Conservation (phyloP, 1,140 invertebrate species). For the Drosophila yakuba region DNA sequence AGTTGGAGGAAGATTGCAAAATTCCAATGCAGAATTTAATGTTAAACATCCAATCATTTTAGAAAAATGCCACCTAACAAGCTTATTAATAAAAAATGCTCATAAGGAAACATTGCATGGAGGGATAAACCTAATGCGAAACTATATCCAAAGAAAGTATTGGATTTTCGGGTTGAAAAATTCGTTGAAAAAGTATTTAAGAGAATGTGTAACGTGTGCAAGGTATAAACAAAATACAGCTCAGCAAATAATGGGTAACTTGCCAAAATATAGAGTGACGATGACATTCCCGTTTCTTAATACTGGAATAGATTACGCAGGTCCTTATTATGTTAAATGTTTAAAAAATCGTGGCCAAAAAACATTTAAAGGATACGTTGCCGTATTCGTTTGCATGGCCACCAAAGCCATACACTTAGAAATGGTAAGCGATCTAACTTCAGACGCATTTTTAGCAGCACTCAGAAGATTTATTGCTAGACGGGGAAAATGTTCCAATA, state of each 20-base stretch:
- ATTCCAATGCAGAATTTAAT: slow-evolving; percentile 3
- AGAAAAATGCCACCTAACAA: not conserved
- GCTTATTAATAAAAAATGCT: not conserved
- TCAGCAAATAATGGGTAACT: not conserved
- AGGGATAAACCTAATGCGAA: not conserved
- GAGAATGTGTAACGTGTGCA: not conserved
- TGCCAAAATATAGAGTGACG: not conserved
- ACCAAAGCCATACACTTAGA: too few species aligned
- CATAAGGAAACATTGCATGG: slow-evolving; percentile 1
- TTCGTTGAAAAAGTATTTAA: not conserved
- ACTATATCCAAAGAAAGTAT: not conserved
- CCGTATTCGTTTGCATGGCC: too few species aligned
- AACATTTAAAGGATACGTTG: too few species aligned
- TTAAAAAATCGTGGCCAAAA: not conserved
- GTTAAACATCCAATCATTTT: not conserved
- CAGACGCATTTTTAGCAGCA: too few species aligned
- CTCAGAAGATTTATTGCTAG: too few species aligned
- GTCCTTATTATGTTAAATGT: not conserved
- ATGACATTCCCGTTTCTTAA: not conserved
- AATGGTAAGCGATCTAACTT: too few species aligned
- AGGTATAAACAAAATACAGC: not conserved
- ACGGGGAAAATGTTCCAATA: too few species aligned
- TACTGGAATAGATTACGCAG: not conserved
- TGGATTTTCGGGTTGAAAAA: not conserved
- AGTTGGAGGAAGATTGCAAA: slow-evolving; percentile 6